Conservation (phyloP, 2,888 invertebrate species). For the Masnerella sp. region DNA sequence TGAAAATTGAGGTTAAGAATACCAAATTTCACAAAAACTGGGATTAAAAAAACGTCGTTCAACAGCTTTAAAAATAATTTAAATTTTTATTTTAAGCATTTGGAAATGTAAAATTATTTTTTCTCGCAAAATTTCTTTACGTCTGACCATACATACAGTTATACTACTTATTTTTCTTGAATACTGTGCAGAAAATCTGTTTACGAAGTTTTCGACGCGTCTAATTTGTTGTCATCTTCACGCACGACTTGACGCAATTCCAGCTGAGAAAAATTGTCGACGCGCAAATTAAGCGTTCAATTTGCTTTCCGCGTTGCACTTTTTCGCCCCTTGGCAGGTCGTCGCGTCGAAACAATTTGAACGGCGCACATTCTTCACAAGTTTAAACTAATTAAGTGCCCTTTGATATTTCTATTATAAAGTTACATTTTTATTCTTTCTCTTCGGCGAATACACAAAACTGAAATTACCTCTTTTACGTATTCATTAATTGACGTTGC, state of each 20-base stretch:
- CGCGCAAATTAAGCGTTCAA: slow-evolving; percentile 23
- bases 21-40: too few species aligned
- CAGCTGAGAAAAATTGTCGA: slow-evolving; percentile 6
- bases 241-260: slow-evolving; percentile 4
- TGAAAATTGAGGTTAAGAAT: too few species aligned
- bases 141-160: slow-evolving; percentile 2
- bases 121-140: too few species aligned
- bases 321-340: slow-evolving; percentile 5
- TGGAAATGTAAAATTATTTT: not conserved
- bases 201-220: not conserved
- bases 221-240: slow-evolving; percentile 9
- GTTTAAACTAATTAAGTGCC: slow-evolving; percentile 32
- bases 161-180: slow-evolving; percentile 11
- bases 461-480: slow-evolving; percentile 12
- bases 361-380: slow-evolving; percentile 14
- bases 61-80: too few species aligned
- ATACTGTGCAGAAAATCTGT: not conserved
- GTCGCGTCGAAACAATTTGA: slow-evolving; percentile 17
- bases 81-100: not conserved
- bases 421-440: slow-evolving; percentile 19
- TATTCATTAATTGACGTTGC: slow-evolving; percentile 10
- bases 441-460: slow-evolving; percentile 11
- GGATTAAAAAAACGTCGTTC: too few species aligned
- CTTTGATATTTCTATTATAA: slow-evolving; percentile 39
- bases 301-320: slow-evolving; percentile 23